These are phyloP conservation scores for Orthosia gothica DNA, from an alignment of 2,888 invertebrate species.

Conservation along the genomic window DNA sequence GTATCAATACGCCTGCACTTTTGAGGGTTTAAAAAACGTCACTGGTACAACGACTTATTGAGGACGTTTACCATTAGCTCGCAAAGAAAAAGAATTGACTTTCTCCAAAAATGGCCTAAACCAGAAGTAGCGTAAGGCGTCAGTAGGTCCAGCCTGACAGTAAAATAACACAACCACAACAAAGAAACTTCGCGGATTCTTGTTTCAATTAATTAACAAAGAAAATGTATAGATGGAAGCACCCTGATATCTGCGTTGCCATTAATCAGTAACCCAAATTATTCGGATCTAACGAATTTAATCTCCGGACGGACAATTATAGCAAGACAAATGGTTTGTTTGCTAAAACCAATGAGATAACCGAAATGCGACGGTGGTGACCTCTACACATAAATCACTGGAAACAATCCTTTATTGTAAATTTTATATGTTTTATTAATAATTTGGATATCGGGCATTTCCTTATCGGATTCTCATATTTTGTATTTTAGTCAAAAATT, in stretches of 20 bases:
- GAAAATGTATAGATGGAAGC: conserved; percentile 53
- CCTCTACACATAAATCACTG: conserved; percentile 52
- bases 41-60: too few species aligned
- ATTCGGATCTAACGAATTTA: conserved; percentile 68
- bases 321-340: conserved; percentile 72
- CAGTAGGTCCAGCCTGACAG: not conserved
- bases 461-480: conserved; percentile 9
- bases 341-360: conserved; percentile 64
- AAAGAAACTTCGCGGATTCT: conserved; percentile 43
- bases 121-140: not conserved
- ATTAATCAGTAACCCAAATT: conserved; percentile 73
- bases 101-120: not conserved
- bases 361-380: conserved; percentile 43
- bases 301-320: conserved; percentile 70
- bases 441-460: not conserved
- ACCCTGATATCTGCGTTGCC: conserved; percentile 53
- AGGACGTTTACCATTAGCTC: too few species aligned
- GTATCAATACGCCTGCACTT: not conserved
- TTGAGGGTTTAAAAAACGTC: too few species aligned
- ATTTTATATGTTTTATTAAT: conserved; percentile 13
- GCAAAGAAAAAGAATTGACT: too few species aligned
- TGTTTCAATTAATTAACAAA: conserved; percentile 62
- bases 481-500: not conserved
- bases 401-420: conserved; percentile 22
- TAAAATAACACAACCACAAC: not conserved